Conservation (phyloP, 2,797 vertebrate genomes). For the Aplochiton taeniatus region DNA sequence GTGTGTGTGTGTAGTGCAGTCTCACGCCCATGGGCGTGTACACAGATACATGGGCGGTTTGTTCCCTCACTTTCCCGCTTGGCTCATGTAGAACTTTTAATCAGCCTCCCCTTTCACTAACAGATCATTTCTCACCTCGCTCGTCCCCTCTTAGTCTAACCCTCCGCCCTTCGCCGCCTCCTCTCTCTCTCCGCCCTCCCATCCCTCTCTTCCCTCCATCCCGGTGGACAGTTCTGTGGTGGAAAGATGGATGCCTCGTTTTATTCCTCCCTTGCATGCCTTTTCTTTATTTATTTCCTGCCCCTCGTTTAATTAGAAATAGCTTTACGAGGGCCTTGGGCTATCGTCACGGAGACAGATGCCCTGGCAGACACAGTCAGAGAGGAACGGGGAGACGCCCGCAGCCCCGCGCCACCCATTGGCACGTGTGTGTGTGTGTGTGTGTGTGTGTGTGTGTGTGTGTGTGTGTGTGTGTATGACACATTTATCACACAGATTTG, state of each 20-base stretch:
- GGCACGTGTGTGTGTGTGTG: neutral
- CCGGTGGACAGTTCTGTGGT: conserved; percentile 6
- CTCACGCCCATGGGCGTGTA: no score
- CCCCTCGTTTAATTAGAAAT: conserved; percentile 21
- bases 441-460: conserved; percentile 8
- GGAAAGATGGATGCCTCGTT: conserved; percentile 11
- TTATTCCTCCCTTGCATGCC: neutral
- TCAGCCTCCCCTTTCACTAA: conserved; percentile 10
- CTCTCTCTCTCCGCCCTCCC: neutral
- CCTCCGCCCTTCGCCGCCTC: neutral
- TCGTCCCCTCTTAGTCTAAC: neutral
- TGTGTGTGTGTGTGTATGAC: conserved; percentile 9
- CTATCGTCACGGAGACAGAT: conserved; percentile 10
- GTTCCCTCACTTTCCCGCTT: no score
- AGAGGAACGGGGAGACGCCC: neutral
- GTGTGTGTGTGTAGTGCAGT: no score
- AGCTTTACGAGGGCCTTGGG: neutral
- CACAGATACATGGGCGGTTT: no score
- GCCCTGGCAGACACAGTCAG: neutral
- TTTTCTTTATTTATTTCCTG: conserved; percentile 6
- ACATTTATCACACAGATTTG: neutral
- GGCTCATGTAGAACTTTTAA: conserved; percentile 26
- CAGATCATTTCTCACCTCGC: neutral
- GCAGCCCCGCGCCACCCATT: no score
- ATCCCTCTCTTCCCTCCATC: conserved; percentile 1